phyloP scores from a whole-genome alignment of 2,113 vertebrate genomes.

The Chrysemys picta region DNA sequence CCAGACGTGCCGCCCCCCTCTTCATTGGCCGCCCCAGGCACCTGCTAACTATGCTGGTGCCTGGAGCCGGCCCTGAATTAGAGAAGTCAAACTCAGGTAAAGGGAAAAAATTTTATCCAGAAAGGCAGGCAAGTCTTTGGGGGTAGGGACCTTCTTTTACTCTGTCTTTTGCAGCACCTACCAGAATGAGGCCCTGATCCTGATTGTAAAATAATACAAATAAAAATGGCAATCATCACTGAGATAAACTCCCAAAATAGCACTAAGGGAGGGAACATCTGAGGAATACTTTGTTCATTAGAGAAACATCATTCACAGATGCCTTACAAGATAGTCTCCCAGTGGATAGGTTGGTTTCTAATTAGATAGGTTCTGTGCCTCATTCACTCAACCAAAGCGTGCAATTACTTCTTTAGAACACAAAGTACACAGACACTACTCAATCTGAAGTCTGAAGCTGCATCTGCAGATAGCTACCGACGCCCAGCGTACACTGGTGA shows the following conservation, averaged over 20 bases:
- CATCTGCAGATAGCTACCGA: background rate
- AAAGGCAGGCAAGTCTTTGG: background rate
- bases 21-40: too few relatives aligned
- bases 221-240: background rate
- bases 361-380: background rate
- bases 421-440: background rate
- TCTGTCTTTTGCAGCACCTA: background rate
- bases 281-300: background rate
- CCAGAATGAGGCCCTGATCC: background rate
- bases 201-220: background rate
- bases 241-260: background rate
- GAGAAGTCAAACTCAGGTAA: background rate
- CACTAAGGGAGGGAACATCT: fast-evolving
- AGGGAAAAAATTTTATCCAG: background rate
- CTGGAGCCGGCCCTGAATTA: background rate
- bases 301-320: background rate
- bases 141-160: background rate
- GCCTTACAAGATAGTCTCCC: background rate
- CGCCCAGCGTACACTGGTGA: too few relatives aligned
- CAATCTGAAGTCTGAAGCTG: background rate
- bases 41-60: too few relatives aligned
- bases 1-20: too few relatives aligned
- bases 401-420: background rate
- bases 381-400: background rate
- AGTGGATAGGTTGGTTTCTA: background rate